Conservation (phyloP, 2,888 invertebrate species). For the Thereva nobilitata region DNA sequence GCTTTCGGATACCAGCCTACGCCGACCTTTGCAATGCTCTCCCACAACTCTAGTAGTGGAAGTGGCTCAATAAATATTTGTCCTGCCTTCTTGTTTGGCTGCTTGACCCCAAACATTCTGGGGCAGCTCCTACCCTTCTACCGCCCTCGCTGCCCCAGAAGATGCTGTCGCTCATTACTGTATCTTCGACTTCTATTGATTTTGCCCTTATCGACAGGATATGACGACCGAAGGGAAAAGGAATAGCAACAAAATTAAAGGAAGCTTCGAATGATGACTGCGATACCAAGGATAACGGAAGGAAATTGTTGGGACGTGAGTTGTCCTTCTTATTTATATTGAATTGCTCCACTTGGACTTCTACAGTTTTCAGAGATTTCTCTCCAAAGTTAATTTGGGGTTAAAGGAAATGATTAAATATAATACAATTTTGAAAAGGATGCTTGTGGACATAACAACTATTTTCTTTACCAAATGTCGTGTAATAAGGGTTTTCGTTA, state of each 20-base stretch:
- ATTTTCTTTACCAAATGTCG: no score
- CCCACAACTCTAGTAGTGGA: background rate
- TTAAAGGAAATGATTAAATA: no score
- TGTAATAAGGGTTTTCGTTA: no score
- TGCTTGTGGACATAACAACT: no score
- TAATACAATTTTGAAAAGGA: no score
- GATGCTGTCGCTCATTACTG: conserved; percentile 25
- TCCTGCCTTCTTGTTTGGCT: conserved; percentile 6
- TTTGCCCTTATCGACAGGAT: conserved; percentile 14
- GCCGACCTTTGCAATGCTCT: background rate
- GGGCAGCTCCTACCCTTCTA: background rate
- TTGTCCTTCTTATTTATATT: conserved; percentile 13
- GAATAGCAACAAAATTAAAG: conserved; percentile 29
- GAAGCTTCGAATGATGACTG: conserved; percentile 20
- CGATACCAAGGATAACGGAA: conserved; percentile 20
- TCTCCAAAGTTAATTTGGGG: no score
- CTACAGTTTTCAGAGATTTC: no score
- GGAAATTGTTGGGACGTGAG: conserved; percentile 34
- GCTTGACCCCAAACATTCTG: conserved; percentile 24
- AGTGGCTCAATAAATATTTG: conserved; percentile 25
- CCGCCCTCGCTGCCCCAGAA: background rate
- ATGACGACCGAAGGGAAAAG: background rate
- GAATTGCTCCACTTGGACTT: no score
- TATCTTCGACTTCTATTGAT: conserved; percentile 30
- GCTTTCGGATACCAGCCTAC: background rate